phyloP scores from a whole-genome alignment of 2,888 invertebrate genomes.

The Trachelus troglodyta region DNA sequence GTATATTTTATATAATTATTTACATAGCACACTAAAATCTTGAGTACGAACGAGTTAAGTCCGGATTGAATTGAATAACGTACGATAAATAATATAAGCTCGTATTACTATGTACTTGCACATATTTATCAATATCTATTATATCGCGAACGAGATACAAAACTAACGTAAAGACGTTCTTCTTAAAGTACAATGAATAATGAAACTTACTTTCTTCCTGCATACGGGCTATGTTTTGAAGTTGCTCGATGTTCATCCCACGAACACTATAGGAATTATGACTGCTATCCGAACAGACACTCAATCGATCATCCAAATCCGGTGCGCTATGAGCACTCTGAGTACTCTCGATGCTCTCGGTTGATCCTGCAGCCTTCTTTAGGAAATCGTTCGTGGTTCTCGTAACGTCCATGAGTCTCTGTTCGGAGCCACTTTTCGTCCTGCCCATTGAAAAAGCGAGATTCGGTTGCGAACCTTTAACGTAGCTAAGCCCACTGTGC shows the following conservation, averaged over 20 bases:
- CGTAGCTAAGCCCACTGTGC: conserved; percentile 37
- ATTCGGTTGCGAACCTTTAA: conserved; percentile 51
- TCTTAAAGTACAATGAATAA: neutral
- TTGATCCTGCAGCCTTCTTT: conserved; percentile 50
- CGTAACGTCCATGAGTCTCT: conserved; percentile 45
- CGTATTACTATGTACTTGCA: neutral
- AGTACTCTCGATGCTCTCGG: conserved; percentile 61
- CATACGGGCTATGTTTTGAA: conserved; percentile 49
- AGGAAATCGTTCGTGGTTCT: conserved; percentile 43
- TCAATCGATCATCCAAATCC: conserved; percentile 59
- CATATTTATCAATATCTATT: neutral
- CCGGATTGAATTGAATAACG: neutral
- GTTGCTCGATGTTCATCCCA: conserved; percentile 48
- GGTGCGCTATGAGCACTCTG: conserved; percentile 61
- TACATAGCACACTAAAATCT: neutral
- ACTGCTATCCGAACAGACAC: conserved; percentile 56
- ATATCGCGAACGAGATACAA: neutral
- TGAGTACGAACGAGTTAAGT: neutral
- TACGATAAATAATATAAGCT: neutral
- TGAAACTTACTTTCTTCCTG: conserved; percentile 52
- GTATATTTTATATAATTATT: neutral
- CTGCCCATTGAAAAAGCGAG: conserved; percentile 42
- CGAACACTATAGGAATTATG: conserved; percentile 51
- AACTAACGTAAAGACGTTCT: neutral
- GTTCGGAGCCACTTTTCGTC: conserved; percentile 55